Evolutionary conservation across 2,113 vertebrate species (phyloP).

Genomic region (Jacana jacana): DNA sequence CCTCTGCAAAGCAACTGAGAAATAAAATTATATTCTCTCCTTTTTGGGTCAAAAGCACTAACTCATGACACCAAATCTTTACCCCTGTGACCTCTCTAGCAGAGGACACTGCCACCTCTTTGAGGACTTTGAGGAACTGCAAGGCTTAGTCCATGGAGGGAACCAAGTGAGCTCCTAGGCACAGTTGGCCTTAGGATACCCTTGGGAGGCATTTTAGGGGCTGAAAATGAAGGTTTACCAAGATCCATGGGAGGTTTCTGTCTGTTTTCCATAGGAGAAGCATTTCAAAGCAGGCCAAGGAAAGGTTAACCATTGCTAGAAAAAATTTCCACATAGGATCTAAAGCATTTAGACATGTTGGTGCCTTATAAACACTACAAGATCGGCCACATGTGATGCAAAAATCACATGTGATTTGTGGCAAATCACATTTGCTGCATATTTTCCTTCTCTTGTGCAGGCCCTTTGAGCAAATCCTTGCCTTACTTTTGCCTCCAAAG

Average conservation of each 20-base stretch:
- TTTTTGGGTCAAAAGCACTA: neutral
- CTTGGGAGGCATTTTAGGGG: neutral
- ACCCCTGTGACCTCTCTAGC: neutral
- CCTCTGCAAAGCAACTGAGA: fast-evolving
- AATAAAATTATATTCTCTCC: neutral
- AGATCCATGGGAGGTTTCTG: neutral
- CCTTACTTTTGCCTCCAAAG: neutral
- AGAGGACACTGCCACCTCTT: neutral
- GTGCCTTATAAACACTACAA: neutral
- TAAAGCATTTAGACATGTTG: neutral
- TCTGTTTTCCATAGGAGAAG: neutral
- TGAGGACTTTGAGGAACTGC: neutral
- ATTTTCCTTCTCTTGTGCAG: neutral
- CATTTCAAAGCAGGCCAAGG: neutral
- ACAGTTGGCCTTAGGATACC: neutral
- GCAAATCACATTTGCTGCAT: neutral
- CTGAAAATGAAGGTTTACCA: neutral
- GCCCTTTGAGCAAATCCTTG: neutral
- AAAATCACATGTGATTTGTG: neutral
- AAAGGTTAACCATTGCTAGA: neutral
- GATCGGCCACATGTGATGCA: too few relatives aligned
- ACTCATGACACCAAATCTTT: neutral
- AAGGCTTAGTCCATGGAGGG: neutral
- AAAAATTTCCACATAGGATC: neutral
- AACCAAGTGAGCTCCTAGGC: neutral